Conservation (phyloP, 2,113 vertebrate species). For the Tenrec ecaudatus region DNA sequence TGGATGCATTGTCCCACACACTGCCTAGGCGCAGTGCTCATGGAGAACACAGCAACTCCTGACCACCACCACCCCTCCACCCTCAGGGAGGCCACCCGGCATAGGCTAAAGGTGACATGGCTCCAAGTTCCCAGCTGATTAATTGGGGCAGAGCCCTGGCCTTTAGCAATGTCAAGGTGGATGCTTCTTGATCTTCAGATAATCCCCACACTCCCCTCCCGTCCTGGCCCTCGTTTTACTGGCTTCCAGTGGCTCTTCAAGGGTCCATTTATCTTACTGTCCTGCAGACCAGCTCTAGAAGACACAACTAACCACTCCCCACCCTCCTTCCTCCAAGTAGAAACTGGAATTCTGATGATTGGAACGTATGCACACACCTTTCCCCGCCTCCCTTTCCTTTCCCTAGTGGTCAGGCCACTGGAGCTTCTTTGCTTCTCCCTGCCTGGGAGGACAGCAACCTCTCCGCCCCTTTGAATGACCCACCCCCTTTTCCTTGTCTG, state of each 20-base stretch:
- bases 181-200: background rate
- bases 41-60: too few relatives aligned
- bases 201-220: background rate
- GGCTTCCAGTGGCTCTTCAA: background rate
- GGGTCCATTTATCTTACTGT: background rate
- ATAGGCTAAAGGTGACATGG: background rate
- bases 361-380: too few relatives aligned
- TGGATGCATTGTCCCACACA: too few relatives aligned
- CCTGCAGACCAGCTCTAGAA: background rate
- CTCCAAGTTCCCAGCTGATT: background rate
- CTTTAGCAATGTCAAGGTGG: background rate
- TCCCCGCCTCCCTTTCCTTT: background rate
- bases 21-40: too few relatives aligned
- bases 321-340: background rate
- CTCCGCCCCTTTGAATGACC: constrained; percentile 74
- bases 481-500: constrained; percentile 64
- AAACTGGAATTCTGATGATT: too few relatives aligned
- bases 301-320: background rate
- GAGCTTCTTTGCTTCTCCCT: background rate
- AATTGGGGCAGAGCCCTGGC: background rate
- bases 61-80: too few relatives aligned
- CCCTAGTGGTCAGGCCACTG: background rate
- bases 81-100: background rate
- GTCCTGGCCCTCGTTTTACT: background rate
- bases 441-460: constrained; percentile 65